Percentiles rank a stretch among this genome's conserved stretches.
Evolutionary conservation across 37 sponge, comb jelly and placozoan species (phyloP).

Genomic region (Aplysina aerophoba): DNA sequence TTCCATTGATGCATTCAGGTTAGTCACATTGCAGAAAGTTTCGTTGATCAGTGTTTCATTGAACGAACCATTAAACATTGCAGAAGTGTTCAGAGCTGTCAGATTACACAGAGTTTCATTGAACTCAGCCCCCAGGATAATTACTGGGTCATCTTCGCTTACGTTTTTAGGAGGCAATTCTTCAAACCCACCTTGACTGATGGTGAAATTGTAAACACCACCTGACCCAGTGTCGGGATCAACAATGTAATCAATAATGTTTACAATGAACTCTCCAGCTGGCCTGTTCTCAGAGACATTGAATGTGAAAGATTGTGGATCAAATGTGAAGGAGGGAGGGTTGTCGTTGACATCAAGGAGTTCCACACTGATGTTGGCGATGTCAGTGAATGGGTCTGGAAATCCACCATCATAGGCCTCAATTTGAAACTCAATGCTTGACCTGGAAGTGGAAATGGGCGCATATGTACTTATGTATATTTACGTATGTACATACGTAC

Average conservation of each 20-base stretch:
- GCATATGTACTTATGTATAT: neutral
- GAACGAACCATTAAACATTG: neutral
- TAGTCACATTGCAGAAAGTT: neutral
- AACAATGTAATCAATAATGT: constrained; percentile 42
- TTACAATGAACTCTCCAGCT: constrained; percentile 41
- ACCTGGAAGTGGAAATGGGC: constrained; percentile 16
- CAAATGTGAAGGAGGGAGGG: constrained; percentile 63
- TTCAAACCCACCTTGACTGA: constrained; percentile 21
- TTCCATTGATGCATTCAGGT: neutral
- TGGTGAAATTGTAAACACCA: constrained; percentile 55
- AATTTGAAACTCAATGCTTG: constrained; percentile 58
- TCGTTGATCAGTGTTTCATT: neutral
- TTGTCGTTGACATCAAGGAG: constrained; percentile 64
- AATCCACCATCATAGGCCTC: constrained; percentile 86
- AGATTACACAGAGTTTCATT: neutral
- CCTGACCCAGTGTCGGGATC: constrained; percentile 66
- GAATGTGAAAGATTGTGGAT: constrained; percentile 26
- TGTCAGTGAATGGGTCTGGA: constrained; percentile 70
- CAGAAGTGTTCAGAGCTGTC: neutral
- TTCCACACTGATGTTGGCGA: constrained; percentile 58
- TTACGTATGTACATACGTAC: constrained; percentile 11
- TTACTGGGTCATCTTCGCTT: neutral
- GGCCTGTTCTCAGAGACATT: constrained; percentile 51
- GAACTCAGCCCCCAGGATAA: neutral
- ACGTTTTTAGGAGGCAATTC: neutral